Evolutionary conservation across 2,113 vertebrate genomes (phyloP).

Genomic region (western clawed frog (Xenopus tropicalis)): UCB_Xtro_10.0 CM004445.2:8035501-8036000

Average conservation of each 20-base stretch:
- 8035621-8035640: slow-evolving; percentile 88
- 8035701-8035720: slow-evolving; percentile 73
- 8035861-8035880: no score
- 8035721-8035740: slow-evolving; percentile 77
- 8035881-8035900: no score
- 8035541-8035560: not conserved
- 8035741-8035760: slow-evolving; percentile 81
- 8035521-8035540: slow-evolving; percentile 48
- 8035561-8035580: not conserved
- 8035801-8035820: no score
- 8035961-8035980: no score
- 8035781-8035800: no score
- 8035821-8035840: no score
- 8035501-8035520: slow-evolving; percentile 60
- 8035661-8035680: slow-evolving; percentile 78
- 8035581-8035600: slow-evolving; percentile 62
- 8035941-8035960: no score
- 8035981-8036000: no score
- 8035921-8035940: no score
- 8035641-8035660: slow-evolving; percentile 85
- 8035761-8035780: slow-evolving; percentile 39
- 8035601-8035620: slow-evolving; percentile 83
- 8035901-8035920: no score
- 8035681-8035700: slow-evolving; percentile 85
- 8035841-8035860: no score